Conservation (phyloP, 2,888 invertebrate species). For the Erynnis tages region DNA sequence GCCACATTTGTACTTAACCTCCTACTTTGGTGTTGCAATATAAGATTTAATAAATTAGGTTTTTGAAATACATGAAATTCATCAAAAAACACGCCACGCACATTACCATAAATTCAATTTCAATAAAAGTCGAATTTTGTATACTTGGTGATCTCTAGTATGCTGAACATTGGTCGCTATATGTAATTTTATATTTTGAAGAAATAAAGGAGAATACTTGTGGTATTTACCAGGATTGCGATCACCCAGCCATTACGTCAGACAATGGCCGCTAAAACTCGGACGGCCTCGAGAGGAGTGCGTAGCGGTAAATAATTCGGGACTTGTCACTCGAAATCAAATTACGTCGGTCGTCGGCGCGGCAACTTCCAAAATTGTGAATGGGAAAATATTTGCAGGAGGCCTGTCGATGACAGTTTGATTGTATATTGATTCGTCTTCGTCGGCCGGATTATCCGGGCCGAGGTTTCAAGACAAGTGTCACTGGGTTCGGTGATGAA, state of each 20-base stretch:
- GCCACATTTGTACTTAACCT: too few relatives aligned
- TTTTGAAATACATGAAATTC: too few relatives aligned
- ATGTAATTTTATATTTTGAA: too few relatives aligned
- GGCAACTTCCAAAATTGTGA: slow-evolving; percentile 43
- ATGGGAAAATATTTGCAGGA: slow-evolving; percentile 53
- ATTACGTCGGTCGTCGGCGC: slow-evolving; percentile 20
- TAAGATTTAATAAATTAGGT: too few relatives aligned
- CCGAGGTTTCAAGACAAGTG: neutral
- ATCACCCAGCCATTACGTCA: neutral
- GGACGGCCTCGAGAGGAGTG: neutral
- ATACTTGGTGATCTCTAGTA: too few relatives aligned
- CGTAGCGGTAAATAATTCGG: slow-evolving; percentile 25
- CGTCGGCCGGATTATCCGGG: slow-evolving; percentile 16
- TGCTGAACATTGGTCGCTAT: too few relatives aligned
- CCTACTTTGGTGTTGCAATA: too few relatives aligned
- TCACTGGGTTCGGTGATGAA: neutral
- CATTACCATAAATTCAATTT: too few relatives aligned
- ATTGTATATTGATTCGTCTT: slow-evolving; percentile 59
- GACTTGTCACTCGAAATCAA: slow-evolving; percentile 26
- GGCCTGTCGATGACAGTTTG: slow-evolving; percentile 51
- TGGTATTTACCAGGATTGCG: too few relatives aligned
- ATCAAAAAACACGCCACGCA: too few relatives aligned
- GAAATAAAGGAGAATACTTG: too few relatives aligned
- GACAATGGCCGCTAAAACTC: neutral
- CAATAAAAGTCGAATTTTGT: too few relatives aligned